Percentiles rank a stretch among this genome's conserved stretches.
Conservation (phyloP, 2,113 vertebrate species). For the Passer montanus region DNA sequence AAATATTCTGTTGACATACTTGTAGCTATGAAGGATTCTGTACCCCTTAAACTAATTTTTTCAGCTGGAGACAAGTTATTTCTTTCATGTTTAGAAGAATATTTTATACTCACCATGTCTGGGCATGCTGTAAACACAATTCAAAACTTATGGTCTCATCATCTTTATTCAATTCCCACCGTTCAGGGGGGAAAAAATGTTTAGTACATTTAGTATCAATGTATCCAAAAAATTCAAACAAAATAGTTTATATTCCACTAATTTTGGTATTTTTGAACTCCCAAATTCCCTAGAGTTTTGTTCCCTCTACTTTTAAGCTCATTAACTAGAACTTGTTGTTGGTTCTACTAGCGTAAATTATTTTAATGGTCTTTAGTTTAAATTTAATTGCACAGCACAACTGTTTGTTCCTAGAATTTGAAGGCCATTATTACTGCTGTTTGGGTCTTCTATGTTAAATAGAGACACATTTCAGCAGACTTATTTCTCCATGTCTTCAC, state of each 20-base stretch:
- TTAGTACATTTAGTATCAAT: neutral
- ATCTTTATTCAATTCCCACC: neutral
- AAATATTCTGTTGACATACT: neutral
- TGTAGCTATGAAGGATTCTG: neutral
- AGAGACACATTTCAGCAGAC: neutral
- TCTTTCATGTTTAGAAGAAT: neutral
- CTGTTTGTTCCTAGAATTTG: rapidly evolving
- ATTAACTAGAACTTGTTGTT: neutral
- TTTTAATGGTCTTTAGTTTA: neutral
- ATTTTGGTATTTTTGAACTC: neutral
- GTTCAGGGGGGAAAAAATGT: no score
- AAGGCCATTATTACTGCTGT: neutral
- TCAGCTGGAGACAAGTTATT: neutral
- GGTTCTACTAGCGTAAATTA: neutral
- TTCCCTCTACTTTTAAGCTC: neutral
- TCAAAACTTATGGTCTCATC: neutral
- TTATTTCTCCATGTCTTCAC: rapidly evolving
- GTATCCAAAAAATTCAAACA: neutral
- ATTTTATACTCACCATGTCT: neutral
- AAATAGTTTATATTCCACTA: neutral
- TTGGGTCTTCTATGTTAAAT: neutral
- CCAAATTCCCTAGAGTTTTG: neutral
- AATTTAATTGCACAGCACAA: neutral
- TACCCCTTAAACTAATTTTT: neutral
- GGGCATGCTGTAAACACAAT: neutral